phyloP scores from a whole-genome alignment of 2,797 vertebrate genomes.

The Helarctos malayanus region DNA sequence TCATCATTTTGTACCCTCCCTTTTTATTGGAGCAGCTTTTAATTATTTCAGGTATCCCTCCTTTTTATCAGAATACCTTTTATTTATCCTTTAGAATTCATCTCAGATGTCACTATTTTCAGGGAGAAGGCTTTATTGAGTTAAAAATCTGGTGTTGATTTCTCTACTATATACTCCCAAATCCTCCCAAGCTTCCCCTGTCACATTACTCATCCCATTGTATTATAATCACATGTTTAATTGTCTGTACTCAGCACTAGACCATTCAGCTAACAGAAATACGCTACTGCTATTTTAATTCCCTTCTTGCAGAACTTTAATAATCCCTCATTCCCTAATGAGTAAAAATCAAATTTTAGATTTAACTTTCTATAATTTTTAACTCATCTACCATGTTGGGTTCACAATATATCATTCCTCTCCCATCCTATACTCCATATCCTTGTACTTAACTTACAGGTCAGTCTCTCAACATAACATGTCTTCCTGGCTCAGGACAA shows the following conservation, averaged over 20 bases:
- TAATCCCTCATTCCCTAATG: background rate
- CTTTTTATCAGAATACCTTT: background rate
- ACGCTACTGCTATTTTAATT: background rate
- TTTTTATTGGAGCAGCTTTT: background rate
- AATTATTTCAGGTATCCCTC: background rate
- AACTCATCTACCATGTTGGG: background rate
- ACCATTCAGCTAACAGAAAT: slow-evolving; percentile 14
- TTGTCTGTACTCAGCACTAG: background rate
- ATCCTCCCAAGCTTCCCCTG: background rate
- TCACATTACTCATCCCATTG: background rate
- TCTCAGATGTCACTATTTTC: background rate
- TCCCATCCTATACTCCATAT: background rate
- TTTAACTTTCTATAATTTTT: slow-evolving; percentile 41
- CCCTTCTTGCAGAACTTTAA: background rate
- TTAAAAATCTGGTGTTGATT: slow-evolving; percentile 29
- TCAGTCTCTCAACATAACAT: background rate
- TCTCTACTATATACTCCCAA: background rate
- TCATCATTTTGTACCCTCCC: no score
- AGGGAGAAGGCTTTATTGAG: background rate
- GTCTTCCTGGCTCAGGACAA: slow-evolving; percentile 27
- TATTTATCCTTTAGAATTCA: background rate
- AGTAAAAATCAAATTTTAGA: slow-evolving; percentile 41
- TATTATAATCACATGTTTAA: slow-evolving; percentile 18
- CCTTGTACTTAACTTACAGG: background rate
- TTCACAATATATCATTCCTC: background rate